Evolutionary conservation across 2,113 vertebrate genomes (phyloP), one percentile per base, ranked within the genome.

Genomic region (Pelmatolapia mariae): DNA sequence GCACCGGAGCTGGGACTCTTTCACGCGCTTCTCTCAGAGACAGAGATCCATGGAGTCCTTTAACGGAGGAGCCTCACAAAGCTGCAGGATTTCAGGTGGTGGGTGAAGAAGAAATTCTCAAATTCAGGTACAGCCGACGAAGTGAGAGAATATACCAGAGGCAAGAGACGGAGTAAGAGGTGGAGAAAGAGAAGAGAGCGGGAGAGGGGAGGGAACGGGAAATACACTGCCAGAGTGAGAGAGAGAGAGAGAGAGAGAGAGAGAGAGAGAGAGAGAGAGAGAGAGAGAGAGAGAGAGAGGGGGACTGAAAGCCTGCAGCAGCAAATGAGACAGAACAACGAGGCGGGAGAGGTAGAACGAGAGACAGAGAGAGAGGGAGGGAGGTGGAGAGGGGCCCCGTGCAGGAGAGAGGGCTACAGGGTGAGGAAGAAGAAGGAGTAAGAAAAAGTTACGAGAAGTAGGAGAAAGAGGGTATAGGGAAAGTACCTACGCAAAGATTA

Each of bases 311-410:
- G 92, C 89, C 88, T 95, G 95, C 93, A 94, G 92, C 93, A 95
- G 94, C 91, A 95, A 95, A 94, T 93, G 94, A 96, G 95, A 95
- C 94, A 89, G 92, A 94, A 92, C 88, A 85, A 90, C 90, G 80
- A 94, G 93, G 94, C 89, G 94, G 92, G 94, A 95, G 94, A 95
- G 92, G 91, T 93, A 94, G 91, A 93, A 86, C 91, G 89, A 88
- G 84, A 93, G 90, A 92, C 73, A 86, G 89, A 89, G 91, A 86
- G 89, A 89, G 91, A 92, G 89, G 83, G 86, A 93, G 87, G 90
- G 92, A 92, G 90, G 90, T 86, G 89, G 90, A 94, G 93, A 90
- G 93, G 89, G 94, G 92, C 92, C 92, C 91, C 26, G 56, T 87
- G 88, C 61, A 91, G 90, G 79, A 93, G 86, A 93, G 91, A 95